phyloP scores from a whole-genome alignment of 2,888 invertebrate genomes.

The Euproctis similis region DNA sequence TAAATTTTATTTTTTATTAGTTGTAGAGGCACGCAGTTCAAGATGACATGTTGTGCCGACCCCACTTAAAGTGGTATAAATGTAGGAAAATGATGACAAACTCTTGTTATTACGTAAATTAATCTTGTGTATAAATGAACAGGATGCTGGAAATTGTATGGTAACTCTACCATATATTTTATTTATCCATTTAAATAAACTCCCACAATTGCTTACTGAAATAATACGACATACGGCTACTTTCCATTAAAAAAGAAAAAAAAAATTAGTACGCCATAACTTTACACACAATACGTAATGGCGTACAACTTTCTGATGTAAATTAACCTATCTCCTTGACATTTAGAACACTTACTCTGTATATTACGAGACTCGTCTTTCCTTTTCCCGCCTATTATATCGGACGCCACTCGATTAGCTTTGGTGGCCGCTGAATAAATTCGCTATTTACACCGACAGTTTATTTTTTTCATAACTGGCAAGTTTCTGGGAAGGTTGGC shows the following conservation, averaged over 20 bases:
- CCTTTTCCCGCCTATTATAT: constrained; percentile 24
- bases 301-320: constrained; percentile 28
- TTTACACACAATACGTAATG: constrained; percentile 21
- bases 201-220: too few relatives aligned
- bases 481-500: constrained; percentile 36
- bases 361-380: constrained; percentile 28
- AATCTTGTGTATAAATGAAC: too few relatives aligned
- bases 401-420: constrained; percentile 27
- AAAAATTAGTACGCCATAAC: constrained; percentile 20
- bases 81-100: too few relatives aligned
- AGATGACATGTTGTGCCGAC: too few relatives aligned
- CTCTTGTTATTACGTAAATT: too few relatives aligned
- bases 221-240: too few relatives aligned
- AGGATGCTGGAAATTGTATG: too few relatives aligned
- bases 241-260: constrained; percentile 23
- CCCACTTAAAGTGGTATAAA: too few relatives aligned
- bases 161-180: too few relatives aligned
- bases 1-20: too few relatives aligned
- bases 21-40: too few relatives aligned
- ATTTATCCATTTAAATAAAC: too few relatives aligned
- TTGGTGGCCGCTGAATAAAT: constrained; percentile 22
- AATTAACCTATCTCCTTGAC: constrained; percentile 27
- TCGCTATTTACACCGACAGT: constrained; percentile 23
- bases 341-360: constrained; percentile 21
- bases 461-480: constrained; percentile 29